phyloP scores from a whole-genome alignment of 1,140 invertebrate species.

The Akabosia matsudoensis region DNA sequence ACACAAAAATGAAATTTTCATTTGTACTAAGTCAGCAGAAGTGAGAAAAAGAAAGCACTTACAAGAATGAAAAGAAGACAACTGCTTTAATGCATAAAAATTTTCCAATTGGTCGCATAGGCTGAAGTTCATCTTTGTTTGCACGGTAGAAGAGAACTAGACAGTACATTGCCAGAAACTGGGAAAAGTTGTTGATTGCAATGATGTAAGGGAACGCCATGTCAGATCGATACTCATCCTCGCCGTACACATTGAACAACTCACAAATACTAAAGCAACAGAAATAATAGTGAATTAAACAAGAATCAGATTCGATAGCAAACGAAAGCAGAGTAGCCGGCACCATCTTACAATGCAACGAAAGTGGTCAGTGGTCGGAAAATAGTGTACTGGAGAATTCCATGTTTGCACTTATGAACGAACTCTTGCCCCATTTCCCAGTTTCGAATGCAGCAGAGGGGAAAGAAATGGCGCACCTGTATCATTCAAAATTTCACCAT shows the following conservation, averaged over 20 bases:
- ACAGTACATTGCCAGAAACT: slow-evolving; percentile 95
- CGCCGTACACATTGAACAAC: slow-evolving; percentile 77
- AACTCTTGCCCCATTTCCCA: slow-evolving; percentile 69
- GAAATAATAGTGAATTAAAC: slow-evolving; percentile 24
- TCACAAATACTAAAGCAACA: slow-evolving; percentile 71
- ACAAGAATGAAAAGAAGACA: slow-evolving; percentile 98
- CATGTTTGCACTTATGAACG: slow-evolving; percentile 91
- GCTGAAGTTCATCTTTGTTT: slow-evolving; percentile 76
- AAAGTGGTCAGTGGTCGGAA: slow-evolving; percentile 82
- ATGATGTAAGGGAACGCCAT: slow-evolving; percentile 87
- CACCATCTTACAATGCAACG: slow-evolving; percentile 80
- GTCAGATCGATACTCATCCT: slow-evolving; percentile 79
- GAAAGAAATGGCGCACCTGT: slow-evolving; percentile 50
- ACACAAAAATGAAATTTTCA: not conserved
- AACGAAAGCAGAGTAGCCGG: no score
- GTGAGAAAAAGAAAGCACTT: slow-evolving; percentile 64
- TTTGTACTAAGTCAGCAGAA: slow-evolving; percentile 9
- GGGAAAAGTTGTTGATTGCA: slow-evolving; percentile 87
- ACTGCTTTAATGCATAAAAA: slow-evolving; percentile 98
- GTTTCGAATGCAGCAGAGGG: slow-evolving; percentile 52
- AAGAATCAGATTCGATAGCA: not conserved
- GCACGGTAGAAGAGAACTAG: slow-evolving; percentile 90
- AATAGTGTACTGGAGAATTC: slow-evolving; percentile 90
- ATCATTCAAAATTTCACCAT: no score
- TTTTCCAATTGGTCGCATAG: slow-evolving; percentile 90